Conservation (phyloP, 2,113 vertebrate species). For the Eidolon helvum region DNA sequence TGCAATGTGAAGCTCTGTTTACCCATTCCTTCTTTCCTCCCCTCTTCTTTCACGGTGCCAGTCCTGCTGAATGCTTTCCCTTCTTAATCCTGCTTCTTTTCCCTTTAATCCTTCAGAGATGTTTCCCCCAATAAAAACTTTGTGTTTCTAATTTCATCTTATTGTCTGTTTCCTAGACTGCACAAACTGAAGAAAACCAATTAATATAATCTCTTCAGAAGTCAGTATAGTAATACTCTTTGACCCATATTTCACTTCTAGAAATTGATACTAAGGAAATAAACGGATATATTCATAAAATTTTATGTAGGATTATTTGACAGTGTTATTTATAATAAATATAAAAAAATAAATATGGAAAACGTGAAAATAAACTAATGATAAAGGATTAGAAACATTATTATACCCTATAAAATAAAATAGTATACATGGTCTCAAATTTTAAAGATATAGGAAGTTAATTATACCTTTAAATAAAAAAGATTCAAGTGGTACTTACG, state of each 20-base stretch:
- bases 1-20: neutral
- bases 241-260: neutral
- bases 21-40: neutral
- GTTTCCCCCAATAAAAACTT: neutral
- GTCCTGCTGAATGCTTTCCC: neutral
- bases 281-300: neutral
- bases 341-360: neutral
- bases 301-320: neutral
- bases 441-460: neutral
- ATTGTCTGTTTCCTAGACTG: neutral
- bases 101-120: neutral
- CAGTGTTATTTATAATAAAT: neutral
- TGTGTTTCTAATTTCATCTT: neutral
- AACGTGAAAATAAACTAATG: neutral
- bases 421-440: neutral
- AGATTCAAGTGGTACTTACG: neutral
- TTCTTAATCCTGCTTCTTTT: neutral
- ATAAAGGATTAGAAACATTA: neutral
- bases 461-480: neutral
- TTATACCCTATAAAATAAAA: neutral
- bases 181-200: neutral
- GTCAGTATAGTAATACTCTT: neutral
- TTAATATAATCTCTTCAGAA: neutral
- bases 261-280: neutral
- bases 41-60: neutral